Percentiles rank a stretch among this genome's conserved stretches.
Evolutionary conservation across 2,113 vertebrate genomes (phyloP).

Genomic region (Jaculus jaculus): DNA sequence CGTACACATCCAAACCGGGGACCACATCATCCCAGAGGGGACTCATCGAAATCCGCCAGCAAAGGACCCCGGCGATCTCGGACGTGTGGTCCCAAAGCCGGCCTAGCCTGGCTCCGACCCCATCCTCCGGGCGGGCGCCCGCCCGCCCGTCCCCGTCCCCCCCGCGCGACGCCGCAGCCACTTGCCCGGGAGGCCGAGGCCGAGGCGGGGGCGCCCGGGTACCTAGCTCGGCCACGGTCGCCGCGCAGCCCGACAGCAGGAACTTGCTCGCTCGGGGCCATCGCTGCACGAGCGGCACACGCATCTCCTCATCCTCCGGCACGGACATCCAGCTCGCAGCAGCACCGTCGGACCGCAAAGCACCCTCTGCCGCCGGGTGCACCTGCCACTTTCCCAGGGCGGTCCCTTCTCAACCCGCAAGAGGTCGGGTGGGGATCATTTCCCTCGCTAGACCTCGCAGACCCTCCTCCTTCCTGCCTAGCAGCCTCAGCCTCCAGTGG

Average conservation of each 20-base stretch:
- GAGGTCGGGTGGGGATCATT: neutral
- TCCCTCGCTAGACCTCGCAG: neutral
- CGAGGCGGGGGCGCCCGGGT: slow-evolving; percentile 55
- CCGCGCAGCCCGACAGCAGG: slow-evolving; percentile 89
- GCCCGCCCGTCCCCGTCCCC: neutral
- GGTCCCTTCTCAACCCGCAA: neutral
- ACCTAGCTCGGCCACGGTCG: slow-evolving; percentile 91
- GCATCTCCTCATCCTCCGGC: slow-evolving; percentile 77
- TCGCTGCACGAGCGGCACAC: slow-evolving; percentile 78
- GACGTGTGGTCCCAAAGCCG: neutral
- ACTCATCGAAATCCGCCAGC: neutral
- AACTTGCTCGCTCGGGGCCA: slow-evolving; percentile 90
- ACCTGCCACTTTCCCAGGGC: slow-evolving; percentile 7
- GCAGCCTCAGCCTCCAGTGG: neutral
- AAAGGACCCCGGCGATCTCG: slow-evolving; percentile 24
- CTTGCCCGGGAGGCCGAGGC: slow-evolving; percentile 18
- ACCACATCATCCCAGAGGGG: neutral
- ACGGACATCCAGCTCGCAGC: slow-evolving; percentile 79
- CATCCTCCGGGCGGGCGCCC: neutral
- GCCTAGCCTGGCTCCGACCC: neutral
- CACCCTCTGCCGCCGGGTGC: slow-evolving; percentile 29
- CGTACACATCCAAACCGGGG: neutral
- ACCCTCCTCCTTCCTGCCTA: neutral
- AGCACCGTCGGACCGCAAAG: slow-evolving; percentile 28
- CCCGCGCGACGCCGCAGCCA: neutral